These are phyloP conservation scores for Scaptomyza reducta DNA, from an alignment of 2,888 invertebrate species.

Conservation along the genomic window DNA sequence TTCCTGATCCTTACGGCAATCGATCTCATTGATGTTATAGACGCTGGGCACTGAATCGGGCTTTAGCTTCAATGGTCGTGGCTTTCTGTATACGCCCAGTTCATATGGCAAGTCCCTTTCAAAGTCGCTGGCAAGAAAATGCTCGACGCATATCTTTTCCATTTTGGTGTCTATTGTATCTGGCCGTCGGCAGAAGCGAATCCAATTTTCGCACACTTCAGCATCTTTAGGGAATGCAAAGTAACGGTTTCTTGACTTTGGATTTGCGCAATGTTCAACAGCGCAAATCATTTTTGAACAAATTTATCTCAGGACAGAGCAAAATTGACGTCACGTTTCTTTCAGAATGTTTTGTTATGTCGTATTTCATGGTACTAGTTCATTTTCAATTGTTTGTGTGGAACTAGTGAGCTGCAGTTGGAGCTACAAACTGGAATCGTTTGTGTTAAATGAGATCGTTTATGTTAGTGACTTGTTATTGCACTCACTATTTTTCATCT, in stretches of 20 bases:
- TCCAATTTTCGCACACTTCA: slow-evolving; percentile 3
- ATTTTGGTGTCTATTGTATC: slow-evolving; percentile 4
- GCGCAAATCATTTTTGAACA: slow-evolving; percentile 32
- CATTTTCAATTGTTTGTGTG: background rate
- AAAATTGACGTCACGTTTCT: slow-evolving; percentile 32
- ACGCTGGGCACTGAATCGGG: slow-evolving; percentile 18
- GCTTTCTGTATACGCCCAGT: slow-evolving; percentile 22
- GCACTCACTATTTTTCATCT: too few species aligned
- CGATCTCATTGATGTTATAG: background rate
- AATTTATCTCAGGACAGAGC: slow-evolving; percentile 18
- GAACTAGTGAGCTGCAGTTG: background rate
- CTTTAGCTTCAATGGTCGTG: slow-evolving; percentile 25
- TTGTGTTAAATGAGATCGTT: background rate
- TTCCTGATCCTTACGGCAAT: background rate
- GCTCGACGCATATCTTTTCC: slow-evolving; percentile 29
- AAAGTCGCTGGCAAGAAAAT: slow-evolving; percentile 25
- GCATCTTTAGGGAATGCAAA: slow-evolving; percentile 35
- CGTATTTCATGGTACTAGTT: background rate
- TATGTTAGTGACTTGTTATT: background rate
- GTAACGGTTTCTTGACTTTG: slow-evolving; percentile 4
- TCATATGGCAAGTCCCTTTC: slow-evolving; percentile 28
- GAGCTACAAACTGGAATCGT: background rate
- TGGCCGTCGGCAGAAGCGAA: slow-evolving; percentile 18
- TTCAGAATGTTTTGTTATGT: slow-evolving; percentile 9
- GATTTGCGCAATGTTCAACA: slow-evolving; percentile 16